A percentile compares a stretch with the other conserved stretches of the same genome.
Evolutionary conservation across 2,113 vertebrate species (phyloP).

Genomic region (Rhinichthys klamathensis): DNA sequence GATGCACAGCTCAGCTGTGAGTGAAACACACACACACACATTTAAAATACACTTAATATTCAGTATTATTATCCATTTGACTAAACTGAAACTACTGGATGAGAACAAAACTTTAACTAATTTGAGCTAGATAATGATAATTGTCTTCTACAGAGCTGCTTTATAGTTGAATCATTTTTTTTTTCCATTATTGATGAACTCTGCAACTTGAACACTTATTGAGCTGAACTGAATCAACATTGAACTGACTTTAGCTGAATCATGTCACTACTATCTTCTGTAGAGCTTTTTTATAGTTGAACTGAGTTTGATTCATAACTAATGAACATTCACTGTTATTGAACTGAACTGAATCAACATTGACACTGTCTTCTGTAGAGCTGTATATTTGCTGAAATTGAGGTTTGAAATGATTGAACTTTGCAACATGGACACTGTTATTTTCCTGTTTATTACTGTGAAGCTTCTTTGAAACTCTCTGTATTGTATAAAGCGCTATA

Average conservation of each 20-base stretch:
- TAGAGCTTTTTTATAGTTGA: neutral
- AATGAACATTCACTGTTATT: neutral
- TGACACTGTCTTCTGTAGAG: too few species aligned
- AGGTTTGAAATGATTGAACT: too few species aligned
- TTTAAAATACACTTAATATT: neutral
- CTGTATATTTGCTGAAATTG: too few species aligned
- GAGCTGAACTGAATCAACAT: too few species aligned
- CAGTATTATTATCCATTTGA: neutral
- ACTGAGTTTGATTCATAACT: neutral
- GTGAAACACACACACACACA: conserved; percentile 48
- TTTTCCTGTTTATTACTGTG: too few species aligned
- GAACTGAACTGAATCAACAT: too few species aligned
- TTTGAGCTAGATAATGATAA: neutral
- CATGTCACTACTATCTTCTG: neutral
- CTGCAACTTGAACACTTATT: too few species aligned
- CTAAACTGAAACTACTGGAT: neutral
- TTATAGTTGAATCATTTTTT: too few species aligned
- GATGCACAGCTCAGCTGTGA: conserved; percentile 87
- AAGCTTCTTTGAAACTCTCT: too few species aligned
- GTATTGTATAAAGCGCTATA: too few species aligned
- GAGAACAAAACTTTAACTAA: neutral
- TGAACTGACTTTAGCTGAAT: neutral
- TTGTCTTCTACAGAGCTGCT: neutral
- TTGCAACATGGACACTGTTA: too few species aligned
- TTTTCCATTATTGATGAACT: too few species aligned